Evolutionary conservation across 64 coral and sea anemone species (phyloP).

Genomic region (Montipora capricornis): DNA sequence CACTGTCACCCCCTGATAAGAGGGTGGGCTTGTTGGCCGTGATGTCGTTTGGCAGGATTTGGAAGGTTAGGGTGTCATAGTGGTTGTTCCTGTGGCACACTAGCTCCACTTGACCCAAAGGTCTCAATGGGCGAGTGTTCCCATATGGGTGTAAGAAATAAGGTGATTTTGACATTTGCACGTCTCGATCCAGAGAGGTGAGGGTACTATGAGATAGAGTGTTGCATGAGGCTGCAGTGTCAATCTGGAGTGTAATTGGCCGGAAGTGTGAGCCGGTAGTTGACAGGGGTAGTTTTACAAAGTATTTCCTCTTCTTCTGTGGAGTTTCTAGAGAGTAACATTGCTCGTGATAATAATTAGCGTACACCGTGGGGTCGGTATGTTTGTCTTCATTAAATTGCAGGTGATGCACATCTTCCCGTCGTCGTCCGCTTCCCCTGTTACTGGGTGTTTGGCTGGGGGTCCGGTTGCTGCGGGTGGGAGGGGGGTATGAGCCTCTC

Average conservation of each 20-base stretch:
- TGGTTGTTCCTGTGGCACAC: conserved; percentile 10
- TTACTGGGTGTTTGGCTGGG: conserved; percentile 5
- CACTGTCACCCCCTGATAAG: conserved; percentile 38
- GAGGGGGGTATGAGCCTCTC: not conserved
- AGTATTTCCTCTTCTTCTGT: conserved; percentile 15
- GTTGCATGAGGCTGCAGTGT: conserved; percentile 32
- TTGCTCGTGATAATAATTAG: not conserved
- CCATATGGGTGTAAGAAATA: conserved; percentile 44
- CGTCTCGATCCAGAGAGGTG: not conserved
- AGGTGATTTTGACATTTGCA: not conserved
- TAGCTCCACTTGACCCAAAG: conserved; percentile 14
- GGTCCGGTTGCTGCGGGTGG: not conserved
- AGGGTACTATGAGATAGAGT: conserved; percentile 24
- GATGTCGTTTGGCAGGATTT: conserved; percentile 11
- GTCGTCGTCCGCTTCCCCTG: not conserved
- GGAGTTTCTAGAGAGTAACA: conserved; percentile 17
- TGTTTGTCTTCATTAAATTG: not conserved
- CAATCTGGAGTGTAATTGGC: conserved; percentile 11
- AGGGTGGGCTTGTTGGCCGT: not conserved
- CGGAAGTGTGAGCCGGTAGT: not conserved
- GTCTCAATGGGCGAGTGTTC: not conserved
- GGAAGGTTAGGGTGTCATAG: conserved; percentile 14
- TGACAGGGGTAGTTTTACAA: conserved; percentile 1
- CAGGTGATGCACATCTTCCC: not conserved
- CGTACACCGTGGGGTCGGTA: not conserved